Base-by-base conservation (phyloP, 2,888 invertebrate species). In the Pimpla rufipes region DNA sequence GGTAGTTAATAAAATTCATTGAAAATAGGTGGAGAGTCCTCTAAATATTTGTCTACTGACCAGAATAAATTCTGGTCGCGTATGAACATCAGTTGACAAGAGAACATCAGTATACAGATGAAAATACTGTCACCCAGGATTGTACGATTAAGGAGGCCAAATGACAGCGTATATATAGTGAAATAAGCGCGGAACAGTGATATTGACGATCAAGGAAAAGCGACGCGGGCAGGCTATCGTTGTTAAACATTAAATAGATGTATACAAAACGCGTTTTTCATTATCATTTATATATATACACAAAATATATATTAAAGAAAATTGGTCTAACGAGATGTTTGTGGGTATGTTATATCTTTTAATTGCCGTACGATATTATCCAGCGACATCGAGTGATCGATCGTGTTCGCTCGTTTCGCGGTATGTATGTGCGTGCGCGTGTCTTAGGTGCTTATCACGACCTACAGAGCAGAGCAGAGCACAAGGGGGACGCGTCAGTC, bases 201-300 rank as follows among this genome's bases (percentile, higher is more conserved):
- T 85, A 81, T 84, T 83, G 71, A 67, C 23, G 76, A 70, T 73
- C 78, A 66, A 77, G 67, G 5, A 64, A 81, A 75, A 80, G 83
- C 73, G 83, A 73, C 80, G 81, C 79, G 88, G 88, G 89, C 82
- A 86, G 87, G 88, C 88, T 88, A 89, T 88, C 87, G 88, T 88
- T 90, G 90, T 90, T 90, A 90, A 89, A 88, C 86, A 90, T 90
- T 90, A 87, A 87, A 89, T 90, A 90, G 88, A 91, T 89, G 89
- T 90, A 89, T 90, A 90, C 87, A 87, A 79, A 88, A 85, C 83
- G 45, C 57, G 67, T 90, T 90, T 89, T 87, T 79, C 81, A 82
- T 78, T 84, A 84, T 73, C 85, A 83, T 67, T 86, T 85, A 86
- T 88, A 87, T 70, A 87, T 80, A 83, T 35, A 84, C 78, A 84